Conservation (phyloP, 2,888 invertebrate genomes). For the Lasioglossum calceatum region DNA sequence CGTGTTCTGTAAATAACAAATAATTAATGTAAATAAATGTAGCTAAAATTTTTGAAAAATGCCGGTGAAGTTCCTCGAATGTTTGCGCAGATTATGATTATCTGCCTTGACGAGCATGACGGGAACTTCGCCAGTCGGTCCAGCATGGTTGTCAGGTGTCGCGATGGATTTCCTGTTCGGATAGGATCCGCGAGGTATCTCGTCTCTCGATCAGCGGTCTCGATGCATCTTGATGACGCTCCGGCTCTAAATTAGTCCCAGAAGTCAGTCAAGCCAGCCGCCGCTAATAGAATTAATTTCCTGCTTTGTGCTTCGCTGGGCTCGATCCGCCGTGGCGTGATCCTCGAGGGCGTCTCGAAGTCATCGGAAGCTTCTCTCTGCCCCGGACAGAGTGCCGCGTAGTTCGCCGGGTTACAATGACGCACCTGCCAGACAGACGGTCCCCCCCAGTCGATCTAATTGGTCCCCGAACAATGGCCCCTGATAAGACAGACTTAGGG, state of each 20-base stretch:
- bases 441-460: slow-evolving; percentile 1
- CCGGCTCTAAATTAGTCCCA: slow-evolving; percentile 36
- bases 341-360: background rate
- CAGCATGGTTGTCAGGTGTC: background rate
- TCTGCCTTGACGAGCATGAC: too few relatives aligned
- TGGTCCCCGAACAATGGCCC: slow-evolving; percentile 20
- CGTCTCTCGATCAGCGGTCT: background rate
- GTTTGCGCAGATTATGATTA: too few relatives aligned
- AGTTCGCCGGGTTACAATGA: background rate
- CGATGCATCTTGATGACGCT: slow-evolving; percentile 27
- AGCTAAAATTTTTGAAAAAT: background rate
- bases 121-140: background rate
- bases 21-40: too few relatives aligned
- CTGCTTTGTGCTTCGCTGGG: background rate
- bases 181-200: background rate
- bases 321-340: background rate
- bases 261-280: slow-evolving; percentile 34
- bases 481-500: slow-evolving; percentile 8
- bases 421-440: slow-evolving; percentile 8
- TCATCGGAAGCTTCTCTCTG: background rate
- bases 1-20: too few relatives aligned
- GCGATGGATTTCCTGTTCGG: background rate
- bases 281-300: slow-evolving; percentile 47
- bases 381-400: background rate
- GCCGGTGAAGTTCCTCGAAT: background rate